Base-by-base conservation (phyloP, 2,113 vertebrate species). In the Apeltes quadracus region DNA sequence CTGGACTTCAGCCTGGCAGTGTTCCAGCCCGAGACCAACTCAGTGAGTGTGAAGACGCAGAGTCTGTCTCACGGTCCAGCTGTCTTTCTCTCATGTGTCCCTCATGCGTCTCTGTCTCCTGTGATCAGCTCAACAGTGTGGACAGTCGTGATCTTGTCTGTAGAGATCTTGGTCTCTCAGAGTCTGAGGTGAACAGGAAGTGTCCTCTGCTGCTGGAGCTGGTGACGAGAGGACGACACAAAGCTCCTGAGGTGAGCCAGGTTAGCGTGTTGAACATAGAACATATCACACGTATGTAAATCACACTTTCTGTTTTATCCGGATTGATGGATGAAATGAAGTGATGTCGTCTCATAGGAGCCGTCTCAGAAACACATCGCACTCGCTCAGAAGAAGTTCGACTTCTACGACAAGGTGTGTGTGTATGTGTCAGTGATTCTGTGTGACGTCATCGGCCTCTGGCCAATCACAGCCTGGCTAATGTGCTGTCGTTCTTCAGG, bases 1-100 rank as follows among this genome's bases (percentile, higher is more conserved):
- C 93, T 99, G 72, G 96, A 99, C 91, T 98, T 98, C 88, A 99
- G 95, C 0, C 85, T 97, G 54, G 95, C 97, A 0, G 98, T 99
- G 53, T 98, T 99, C 82, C 96, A 97, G 58, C 96, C 98, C 2
- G 98, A 99, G 92, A 94, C 96, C 54, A 96, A 95, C 92, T 93
- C 92, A 51, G 96, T 98, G 93, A 55, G 61, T 53, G 12, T 53
- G 50, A 25, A 5, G 48, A 51, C 48, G 41, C 48, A 2, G 22
- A 51, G 22, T 39, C 38, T 39, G 38, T 39, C 38, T 39, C 38
- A 39, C 38, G 12, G 38, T 39, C 38, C 38, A 10, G 15, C 16
- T 44, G 43, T 44, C 43, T 44, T 2, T 15, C 41, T 48, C 46
- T 38, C 36, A 38, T 38, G 29, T 39, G 38, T 39, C 38, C 38